These are phyloP conservation scores for Sinotaia quadrata DNA, from an alignment of 2,888 invertebrate species.

Conservation along the genomic window DNA sequence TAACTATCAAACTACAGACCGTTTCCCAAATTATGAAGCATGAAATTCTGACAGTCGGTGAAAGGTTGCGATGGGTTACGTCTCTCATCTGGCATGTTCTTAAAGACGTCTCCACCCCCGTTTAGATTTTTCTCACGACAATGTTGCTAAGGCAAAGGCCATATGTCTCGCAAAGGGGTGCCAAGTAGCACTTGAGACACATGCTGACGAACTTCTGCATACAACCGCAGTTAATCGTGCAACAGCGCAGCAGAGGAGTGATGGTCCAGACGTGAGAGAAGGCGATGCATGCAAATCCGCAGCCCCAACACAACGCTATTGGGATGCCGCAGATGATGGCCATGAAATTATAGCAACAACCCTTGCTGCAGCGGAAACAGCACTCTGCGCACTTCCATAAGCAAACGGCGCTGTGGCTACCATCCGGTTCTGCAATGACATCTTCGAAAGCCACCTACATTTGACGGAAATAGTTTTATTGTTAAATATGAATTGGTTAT, in stretches of 20 bases:
- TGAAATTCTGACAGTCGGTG: too few species aligned
- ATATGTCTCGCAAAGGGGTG: slow-evolving; percentile 50
- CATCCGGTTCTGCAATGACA: slow-evolving; percentile 60
- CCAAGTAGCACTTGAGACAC: slow-evolving; percentile 73
- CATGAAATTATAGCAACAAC: slow-evolving; percentile 80
- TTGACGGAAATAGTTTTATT: slow-evolving; percentile 49
- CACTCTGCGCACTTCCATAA: slow-evolving; percentile 80
- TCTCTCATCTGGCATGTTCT: too few species aligned
- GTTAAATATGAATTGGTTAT: too few species aligned
- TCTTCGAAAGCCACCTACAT: slow-evolving; percentile 58
- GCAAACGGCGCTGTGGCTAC: slow-evolving; percentile 76
- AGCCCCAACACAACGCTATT: slow-evolving; percentile 77
- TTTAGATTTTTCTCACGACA: slow-evolving; percentile 44
- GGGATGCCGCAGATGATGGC: slow-evolving; percentile 80
- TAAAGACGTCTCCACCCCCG: too few species aligned
- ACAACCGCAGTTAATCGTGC: slow-evolving; percentile 76
- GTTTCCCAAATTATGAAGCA: too few species aligned
- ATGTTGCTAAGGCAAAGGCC: slow-evolving; percentile 59
- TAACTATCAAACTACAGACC: too few species aligned
- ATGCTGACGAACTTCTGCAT: slow-evolving; percentile 70
- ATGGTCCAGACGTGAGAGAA: slow-evolving; percentile 81
- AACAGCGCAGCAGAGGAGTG: slow-evolving; percentile 78
- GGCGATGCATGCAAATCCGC: slow-evolving; percentile 75
- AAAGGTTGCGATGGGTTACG: too few species aligned
- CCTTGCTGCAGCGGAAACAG: slow-evolving; percentile 79